A percentile compares a stretch with the other conserved stretches of the same genome.
These are phyloP conservation scores for Pogonocherus hispidulus DNA, from an alignment of 2,888 invertebrate species.

Conservation along the genomic window DNA sequence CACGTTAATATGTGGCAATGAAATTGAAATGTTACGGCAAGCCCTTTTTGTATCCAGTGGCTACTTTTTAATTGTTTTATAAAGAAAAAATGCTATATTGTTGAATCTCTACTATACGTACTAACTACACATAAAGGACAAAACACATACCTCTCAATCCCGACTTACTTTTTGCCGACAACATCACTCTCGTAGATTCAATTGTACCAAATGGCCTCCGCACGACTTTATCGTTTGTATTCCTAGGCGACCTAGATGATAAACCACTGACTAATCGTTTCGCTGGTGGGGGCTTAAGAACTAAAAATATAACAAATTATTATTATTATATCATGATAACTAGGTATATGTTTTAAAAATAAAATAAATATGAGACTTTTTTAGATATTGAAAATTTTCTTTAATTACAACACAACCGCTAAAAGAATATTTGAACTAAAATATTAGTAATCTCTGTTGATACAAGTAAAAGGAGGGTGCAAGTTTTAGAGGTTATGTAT, in stretches of 20 bases:
- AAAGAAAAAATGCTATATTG: too few species aligned
- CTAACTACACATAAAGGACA: background rate
- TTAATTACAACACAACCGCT: too few species aligned
- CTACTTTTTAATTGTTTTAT: too few species aligned
- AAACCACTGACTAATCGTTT: slow-evolving; percentile 36
- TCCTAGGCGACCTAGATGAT: slow-evolving; percentile 34
- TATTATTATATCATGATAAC: background rate
- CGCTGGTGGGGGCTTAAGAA: slow-evolving; percentile 49
- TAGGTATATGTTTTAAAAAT: background rate
- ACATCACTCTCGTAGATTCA: background rate
- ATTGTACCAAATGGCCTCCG: slow-evolving; percentile 16
- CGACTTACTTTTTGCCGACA: slow-evolving; percentile 17
- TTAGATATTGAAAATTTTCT: too few species aligned
- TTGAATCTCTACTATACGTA: background rate
- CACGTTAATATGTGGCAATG: too few species aligned
- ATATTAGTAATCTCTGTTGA: too few species aligned
- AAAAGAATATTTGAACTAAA: too few species aligned
- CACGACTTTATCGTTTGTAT: slow-evolving; percentile 31
- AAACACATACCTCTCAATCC: slow-evolving; percentile 20
- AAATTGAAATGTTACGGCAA: too few species aligned
- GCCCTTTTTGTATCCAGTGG: too few species aligned
- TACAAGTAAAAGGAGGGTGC: too few species aligned
- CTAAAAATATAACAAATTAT: slow-evolving; percentile 44
- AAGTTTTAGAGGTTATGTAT: too few species aligned
- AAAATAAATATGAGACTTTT: slow-evolving; percentile 1